Base-by-base conservation (phyloP, 2,797 vertebrate species). In the Amazona ochrocephala region DNA sequence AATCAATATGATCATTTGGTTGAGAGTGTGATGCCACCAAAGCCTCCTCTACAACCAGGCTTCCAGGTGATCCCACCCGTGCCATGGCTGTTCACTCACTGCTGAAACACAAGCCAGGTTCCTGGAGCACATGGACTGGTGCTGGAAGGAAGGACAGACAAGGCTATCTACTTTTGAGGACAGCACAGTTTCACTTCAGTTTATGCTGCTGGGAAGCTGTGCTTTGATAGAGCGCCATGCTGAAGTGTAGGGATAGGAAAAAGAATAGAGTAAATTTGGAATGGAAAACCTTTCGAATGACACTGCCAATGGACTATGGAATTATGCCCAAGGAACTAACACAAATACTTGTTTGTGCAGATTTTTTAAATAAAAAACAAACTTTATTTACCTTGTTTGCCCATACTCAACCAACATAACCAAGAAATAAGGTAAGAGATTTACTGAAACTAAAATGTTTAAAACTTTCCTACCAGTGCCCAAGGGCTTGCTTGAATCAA, bases 21-120 rank as follows among this genome's bases (percentile, higher is more conserved):
- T 60, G 14, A 45, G 41, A 53, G 29, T 5, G 16, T 41, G 47
- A 64, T 8, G 10, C 27, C 27, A 54, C 21, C 20, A 75, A 71
- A 51, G 42, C 10, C 22, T 20, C 41, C 32, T 39, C 53, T 51
- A 32, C 26, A 67, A 19, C 19, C 26, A 41, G 29, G 9, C 5
- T 53, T 65, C 39, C 73, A 62, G 37, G 26, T 14, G 47, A 67
- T 27, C 45, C 44, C 47, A 45, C 13, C 50, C 2, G 2, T 39
- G 39, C 41, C 17, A 7, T 11, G 15, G 51, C 68, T 50, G 34
- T 20, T 54, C 10, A 22, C 24, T 18, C 48, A 6, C 44, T 47
- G 15, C 19, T n/a, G 44, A 44, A 62, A 50, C 47, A 62, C 0
- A 0, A 45, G 19, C 6, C 1, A 0, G 32, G 27, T 13, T 78